Conservation (phyloP, 2,888 invertebrate genomes). For the Carpatolechia fugitivella region DNA sequence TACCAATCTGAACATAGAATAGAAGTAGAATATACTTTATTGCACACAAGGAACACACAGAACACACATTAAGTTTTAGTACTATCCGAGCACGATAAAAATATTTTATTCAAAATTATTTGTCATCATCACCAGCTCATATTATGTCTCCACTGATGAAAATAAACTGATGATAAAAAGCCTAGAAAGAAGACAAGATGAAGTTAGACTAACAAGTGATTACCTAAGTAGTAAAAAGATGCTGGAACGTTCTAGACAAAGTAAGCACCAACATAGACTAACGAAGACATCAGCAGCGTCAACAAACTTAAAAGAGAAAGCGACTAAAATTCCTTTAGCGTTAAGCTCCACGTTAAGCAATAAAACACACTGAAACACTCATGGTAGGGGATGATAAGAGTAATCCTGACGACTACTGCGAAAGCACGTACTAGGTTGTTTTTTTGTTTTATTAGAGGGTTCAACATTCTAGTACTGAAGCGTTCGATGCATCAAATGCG, state of each 20-base stretch:
- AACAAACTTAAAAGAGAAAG: background rate
- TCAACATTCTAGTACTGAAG: background rate
- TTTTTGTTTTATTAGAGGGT: background rate
- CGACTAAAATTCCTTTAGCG: slow-evolving; percentile 1
- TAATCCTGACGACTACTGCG: slow-evolving; percentile 7
- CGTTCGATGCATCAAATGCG: background rate
- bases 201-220: too few relatives aligned
- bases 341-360: slow-evolving; percentile 5
- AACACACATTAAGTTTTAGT: too few relatives aligned
- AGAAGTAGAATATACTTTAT: too few relatives aligned
- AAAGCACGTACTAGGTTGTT: background rate
- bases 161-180: too few relatives aligned
- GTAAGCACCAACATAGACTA: background rate
- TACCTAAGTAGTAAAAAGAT: too few relatives aligned
- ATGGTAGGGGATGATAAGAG: slow-evolving; percentile 6
- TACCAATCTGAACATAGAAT: too few relatives aligned
- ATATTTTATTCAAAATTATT: too few relatives aligned
- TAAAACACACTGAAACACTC: background rate
- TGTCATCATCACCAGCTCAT: too few relatives aligned
- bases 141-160: too few relatives aligned
- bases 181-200: too few relatives aligned
- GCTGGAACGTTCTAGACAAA: background rate
- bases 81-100: too few relatives aligned
- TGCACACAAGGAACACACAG: too few relatives aligned
- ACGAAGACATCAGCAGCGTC: background rate